Conservation (phyloP, 92 coral and sea anemone species). For the Phenganax subtilis region DNA sequence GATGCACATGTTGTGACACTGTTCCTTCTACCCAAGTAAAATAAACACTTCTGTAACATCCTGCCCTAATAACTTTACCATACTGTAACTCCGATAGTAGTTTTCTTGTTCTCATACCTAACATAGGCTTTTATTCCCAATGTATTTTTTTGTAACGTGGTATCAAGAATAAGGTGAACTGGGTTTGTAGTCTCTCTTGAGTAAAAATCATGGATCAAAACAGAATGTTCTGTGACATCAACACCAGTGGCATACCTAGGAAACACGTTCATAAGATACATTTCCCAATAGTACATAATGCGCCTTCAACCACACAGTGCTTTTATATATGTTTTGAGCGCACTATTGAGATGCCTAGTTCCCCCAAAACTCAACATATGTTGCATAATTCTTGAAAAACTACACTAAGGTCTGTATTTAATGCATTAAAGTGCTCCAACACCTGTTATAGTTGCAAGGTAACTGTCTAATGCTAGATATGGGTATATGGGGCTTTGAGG, state of each 20-base stretch:
- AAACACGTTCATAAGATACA: neutral
- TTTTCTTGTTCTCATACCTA: constrained; percentile 47
- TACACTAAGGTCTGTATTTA: too few species aligned
- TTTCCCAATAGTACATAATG: constrained; percentile 13
- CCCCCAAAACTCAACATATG: too few species aligned
- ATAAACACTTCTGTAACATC: neutral
- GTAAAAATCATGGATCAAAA: constrained; percentile 89
- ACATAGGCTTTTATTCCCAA: constrained; percentile 88
- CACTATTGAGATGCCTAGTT: too few species aligned
- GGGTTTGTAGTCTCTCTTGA: constrained; percentile 88
- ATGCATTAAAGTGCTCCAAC: too few species aligned
- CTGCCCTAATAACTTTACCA: neutral
- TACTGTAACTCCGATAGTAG: neutral
- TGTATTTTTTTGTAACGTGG: constrained; percentile 69
- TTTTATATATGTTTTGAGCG: too few species aligned
- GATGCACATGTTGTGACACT: too few species aligned
- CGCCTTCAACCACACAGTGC: neutral
- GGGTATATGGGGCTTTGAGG: too few species aligned
- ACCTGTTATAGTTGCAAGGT: too few species aligned
- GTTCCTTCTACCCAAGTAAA: too few species aligned
- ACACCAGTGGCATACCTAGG: constrained; percentile 97
- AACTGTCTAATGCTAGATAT: too few species aligned
- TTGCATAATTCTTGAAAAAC: too few species aligned
- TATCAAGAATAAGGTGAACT: constrained; percentile 86
- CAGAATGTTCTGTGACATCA: constrained; percentile 90